Evolutionary conservation across 2,113 vertebrate species (phyloP), one percentile per base, ranked within the genome.

Genomic region (Tenrec ecaudatus): DNA sequence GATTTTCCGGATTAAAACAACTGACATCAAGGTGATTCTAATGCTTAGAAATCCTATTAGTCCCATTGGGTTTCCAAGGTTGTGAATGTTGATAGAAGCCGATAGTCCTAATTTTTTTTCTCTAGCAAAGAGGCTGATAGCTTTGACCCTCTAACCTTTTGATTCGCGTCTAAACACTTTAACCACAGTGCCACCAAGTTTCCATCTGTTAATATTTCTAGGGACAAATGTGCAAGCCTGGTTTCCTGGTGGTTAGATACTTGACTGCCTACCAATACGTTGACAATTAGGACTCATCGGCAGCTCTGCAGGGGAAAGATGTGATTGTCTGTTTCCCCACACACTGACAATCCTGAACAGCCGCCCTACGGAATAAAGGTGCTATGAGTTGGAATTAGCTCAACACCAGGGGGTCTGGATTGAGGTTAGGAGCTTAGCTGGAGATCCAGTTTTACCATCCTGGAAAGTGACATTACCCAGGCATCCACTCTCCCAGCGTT

Each of bases 191-290:
- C 69, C 14, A 33, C 69, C 14, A 33, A 8, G 16, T 6, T 5
- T 71, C 47, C 33, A n/a, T 85, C n/a, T 82, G 90, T 93, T 83
- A 80, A 20, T 88, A 93, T 89, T 89, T 53, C 62, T 23, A 64
- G 62, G 62, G 62, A 64, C 22, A 25, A 25, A 64, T 64, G 23
- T 2, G 23, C 23, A 9, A 7, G 8, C 23, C 62, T 64, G 23
- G 23, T 64, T 22, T 23, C 23, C 8, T 25, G 8, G 8, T 64
- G 62, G 23, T 27, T 64, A 64, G 23, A 9, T 6, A 27, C 22
- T 23, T 25, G 8, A 23, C 9, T 27, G 23, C 22, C 27, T 25
- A 64, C 62, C 62, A 64, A 5, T 27, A 64, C 22, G 4, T 64
- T 25, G 22, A 25, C 23, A 9, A 23, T 64, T 27, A 22, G 8